Percentiles rank a stretch among this genome's conserved stretches.
phyloP scores from a whole-genome alignment of 2,888 invertebrate species.

The Osmoderma eremita region DNA sequence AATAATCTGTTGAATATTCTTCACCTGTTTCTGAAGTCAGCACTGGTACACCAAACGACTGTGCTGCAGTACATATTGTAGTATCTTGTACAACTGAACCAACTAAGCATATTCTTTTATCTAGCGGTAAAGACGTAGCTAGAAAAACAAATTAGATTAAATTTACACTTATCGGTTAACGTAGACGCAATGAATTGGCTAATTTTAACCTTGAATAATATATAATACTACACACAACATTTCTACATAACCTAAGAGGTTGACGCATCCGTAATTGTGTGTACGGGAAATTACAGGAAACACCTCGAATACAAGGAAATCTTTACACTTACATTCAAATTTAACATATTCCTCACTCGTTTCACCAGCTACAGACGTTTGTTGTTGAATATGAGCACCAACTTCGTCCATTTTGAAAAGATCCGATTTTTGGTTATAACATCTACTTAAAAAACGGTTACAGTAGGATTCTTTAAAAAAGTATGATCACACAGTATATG shows the following conservation, averaged over 20 bases:
- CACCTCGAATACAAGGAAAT: background rate
- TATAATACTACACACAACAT: constrained; percentile 27
- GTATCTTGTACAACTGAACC: constrained; percentile 69
- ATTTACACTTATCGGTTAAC: constrained; percentile 43
- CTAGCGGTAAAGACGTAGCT: constrained; percentile 62
- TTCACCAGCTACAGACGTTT: constrained; percentile 62
- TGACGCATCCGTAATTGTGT: constrained; percentile 23
- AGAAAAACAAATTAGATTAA: constrained; percentile 40
- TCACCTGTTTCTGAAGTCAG: constrained; percentile 71
- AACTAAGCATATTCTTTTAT: constrained; percentile 72
- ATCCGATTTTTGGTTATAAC: constrained; percentile 48
- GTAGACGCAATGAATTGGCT: constrained; percentile 40
- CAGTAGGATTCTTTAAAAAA: constrained; percentile 17
- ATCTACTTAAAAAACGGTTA: constrained; percentile 49
- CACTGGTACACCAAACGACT: constrained; percentile 72
- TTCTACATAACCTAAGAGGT: constrained; percentile 48
- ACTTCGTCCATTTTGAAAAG: constrained; percentile 64
- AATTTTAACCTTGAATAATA: constrained; percentile 34
- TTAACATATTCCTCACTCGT: constrained; percentile 59
- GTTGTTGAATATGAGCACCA: constrained; percentile 60
- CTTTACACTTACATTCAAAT: constrained; percentile 57
- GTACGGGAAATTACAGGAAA: background rate
- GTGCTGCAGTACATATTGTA: constrained; percentile 68
- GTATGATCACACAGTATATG: constrained; percentile 31
- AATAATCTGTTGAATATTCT: constrained; percentile 69